Evolutionary conservation across 2,888 invertebrate genomes (phyloP).

Genomic region (Melinaea marsaeus): DNA sequence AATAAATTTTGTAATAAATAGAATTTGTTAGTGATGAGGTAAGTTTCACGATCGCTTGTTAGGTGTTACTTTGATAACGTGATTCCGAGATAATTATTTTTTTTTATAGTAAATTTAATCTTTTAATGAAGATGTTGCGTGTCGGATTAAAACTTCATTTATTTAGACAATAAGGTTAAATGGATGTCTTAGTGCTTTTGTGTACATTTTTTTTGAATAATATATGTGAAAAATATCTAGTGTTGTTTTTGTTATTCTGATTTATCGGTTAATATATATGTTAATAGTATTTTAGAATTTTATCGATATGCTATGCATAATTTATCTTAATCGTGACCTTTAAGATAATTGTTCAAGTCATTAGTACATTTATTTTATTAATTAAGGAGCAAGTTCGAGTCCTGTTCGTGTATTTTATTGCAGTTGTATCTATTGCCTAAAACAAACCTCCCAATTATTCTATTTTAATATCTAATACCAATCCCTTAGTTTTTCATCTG

Average conservation of each 20-base stretch:
- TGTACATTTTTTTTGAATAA: slow-evolving; percentile 78
- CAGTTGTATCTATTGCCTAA: no score
- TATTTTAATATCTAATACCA: no score
- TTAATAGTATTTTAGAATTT: not conserved
- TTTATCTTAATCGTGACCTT: no score
- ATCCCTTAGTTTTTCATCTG: no score
- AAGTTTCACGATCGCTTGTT: slow-evolving; percentile 62
- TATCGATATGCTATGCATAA: no score
- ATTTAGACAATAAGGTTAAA: slow-evolving; percentile 78
- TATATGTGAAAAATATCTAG: slow-evolving; percentile 72
- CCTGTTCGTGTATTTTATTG: no score
- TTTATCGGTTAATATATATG: slow-evolving; percentile 8
- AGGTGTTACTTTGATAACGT: slow-evolving; percentile 68
- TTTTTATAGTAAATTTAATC: slow-evolving; percentile 77
- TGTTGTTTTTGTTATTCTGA: slow-evolving; percentile 29
- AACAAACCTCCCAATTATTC: no score
- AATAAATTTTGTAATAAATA: slow-evolving; percentile 65
- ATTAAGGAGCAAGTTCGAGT: no score
- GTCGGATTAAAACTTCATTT: slow-evolving; percentile 75
- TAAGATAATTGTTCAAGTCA: no score
- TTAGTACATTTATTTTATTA: no score
- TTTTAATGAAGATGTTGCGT: slow-evolving; percentile 72
- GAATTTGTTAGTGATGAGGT: slow-evolving; percentile 53
- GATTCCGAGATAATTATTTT: slow-evolving; percentile 63
- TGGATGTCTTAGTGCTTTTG: slow-evolving; percentile 80